phyloP scores from a whole-genome alignment of 1,140 invertebrate species.

The Pectinophora gossypiella region DNA sequence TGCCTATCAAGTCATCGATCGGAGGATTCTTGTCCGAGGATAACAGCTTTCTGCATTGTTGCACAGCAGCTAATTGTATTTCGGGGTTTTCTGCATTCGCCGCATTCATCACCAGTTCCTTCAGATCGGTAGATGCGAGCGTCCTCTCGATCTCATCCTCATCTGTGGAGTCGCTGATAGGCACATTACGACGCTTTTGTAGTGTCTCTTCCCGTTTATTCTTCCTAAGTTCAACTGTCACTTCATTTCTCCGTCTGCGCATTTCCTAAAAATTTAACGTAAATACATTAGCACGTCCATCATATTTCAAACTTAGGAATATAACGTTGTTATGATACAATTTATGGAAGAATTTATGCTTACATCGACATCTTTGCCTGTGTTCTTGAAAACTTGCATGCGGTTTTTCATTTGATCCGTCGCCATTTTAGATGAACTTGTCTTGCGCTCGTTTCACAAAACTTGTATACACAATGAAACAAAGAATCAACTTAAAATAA shows the following conservation, averaged over 20 bases:
- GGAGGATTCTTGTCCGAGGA: conserved; percentile 98
- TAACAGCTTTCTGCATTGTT: conserved; percentile 93
- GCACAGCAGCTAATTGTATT: conserved; percentile 87
- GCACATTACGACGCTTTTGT: conserved; percentile 96
- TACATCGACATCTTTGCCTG: conserved; percentile 97
- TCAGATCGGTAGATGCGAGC: conserved; percentile 80
- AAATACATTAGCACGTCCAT: not conserved
- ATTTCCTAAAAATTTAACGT: conserved; percentile 85
- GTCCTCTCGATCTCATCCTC: conserved; percentile 86
- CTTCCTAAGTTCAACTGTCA: conserved; percentile 96
- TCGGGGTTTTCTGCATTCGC: conserved; percentile 81
- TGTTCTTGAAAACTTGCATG: conserved; percentile 96
- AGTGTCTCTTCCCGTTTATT: conserved; percentile 97
- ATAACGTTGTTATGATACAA: not conserved
- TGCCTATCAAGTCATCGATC: conserved; percentile 96
- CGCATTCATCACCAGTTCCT: conserved; percentile 85
- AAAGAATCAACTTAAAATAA: conserved; percentile 64
- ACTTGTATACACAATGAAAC: conserved; percentile 62
- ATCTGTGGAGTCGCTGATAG: conserved; percentile 87
- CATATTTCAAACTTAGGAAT: not conserved
- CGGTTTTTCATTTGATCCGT: conserved; percentile 86
- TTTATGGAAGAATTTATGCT: conserved; percentile 71
- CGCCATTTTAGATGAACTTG: conserved; percentile 81
- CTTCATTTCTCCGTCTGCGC: conserved; percentile 95
- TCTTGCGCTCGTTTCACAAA: conserved; percentile 35